phyloP scores from a whole-genome alignment of 2,797 vertebrate genomes.

The Erpetoichthys calabaricus region DNA sequence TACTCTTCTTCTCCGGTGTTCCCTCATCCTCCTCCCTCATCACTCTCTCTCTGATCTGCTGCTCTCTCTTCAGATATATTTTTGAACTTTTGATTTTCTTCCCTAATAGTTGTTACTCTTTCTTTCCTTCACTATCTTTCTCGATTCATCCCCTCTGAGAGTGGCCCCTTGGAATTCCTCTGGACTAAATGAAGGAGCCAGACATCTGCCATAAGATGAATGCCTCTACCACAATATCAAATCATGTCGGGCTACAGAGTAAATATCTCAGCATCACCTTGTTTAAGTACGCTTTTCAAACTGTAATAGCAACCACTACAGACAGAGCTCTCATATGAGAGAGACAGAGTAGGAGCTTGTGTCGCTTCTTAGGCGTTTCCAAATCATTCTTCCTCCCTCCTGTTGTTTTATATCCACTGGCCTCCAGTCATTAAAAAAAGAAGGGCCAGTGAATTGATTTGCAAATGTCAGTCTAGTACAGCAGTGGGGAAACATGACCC shows the following conservation, averaged over 20 bases:
- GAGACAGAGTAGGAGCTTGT: constrained; percentile 12
- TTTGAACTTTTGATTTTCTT: no score
- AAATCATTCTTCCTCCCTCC: constrained; percentile 15
- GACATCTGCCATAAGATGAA: no score
- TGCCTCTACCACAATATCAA: no score
- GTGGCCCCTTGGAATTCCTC: no score
- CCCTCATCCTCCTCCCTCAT: neutral
- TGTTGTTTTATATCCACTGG: constrained; percentile 42
- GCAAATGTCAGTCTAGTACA: constrained; percentile 33
- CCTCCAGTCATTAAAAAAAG: constrained; percentile 23
- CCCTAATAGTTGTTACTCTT: no score
- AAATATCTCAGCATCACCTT: no score
- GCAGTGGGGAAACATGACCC: constrained; percentile 19
- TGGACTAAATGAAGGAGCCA: no score
- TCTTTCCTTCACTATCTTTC: no score
- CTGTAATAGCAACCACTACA: constrained; percentile 16
- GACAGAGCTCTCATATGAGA: constrained; percentile 14
- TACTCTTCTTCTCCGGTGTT: neutral
- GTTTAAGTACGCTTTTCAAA: constrained; percentile 15
- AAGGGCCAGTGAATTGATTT: constrained; percentile 48
- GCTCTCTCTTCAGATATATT: no score
- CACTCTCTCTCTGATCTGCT: no score
- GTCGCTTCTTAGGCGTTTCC: neutral
- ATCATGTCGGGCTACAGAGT: no score
- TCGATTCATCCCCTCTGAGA: no score